phyloP scores from a whole-genome alignment of 2,888 invertebrate species.

The Andrena dorsata region DNA sequence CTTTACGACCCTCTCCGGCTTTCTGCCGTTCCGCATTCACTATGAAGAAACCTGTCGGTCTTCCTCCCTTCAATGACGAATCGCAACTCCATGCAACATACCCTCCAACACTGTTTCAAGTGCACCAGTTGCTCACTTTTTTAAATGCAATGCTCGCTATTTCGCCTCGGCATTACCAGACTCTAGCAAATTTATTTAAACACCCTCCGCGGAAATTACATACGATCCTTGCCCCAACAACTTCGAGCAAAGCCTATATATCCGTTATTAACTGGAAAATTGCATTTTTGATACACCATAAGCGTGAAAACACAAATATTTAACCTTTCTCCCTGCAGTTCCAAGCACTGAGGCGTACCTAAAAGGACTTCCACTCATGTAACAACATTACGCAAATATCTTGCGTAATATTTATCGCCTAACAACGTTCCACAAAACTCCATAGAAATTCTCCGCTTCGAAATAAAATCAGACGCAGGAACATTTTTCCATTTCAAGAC shows the following conservation, averaged over 20 bases:
- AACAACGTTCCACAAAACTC: not conserved
- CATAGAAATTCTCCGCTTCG: too few relatives aligned
- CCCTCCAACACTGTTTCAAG: too few relatives aligned
- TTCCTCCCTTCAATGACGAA: not conserved
- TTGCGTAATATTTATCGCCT: not conserved
- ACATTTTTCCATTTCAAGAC: too few relatives aligned
- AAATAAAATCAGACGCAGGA: too few relatives aligned
- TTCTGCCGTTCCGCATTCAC: not conserved
- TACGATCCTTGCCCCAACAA: not conserved
- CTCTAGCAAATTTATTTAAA: too few relatives aligned
- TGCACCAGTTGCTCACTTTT: not conserved
- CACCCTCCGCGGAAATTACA: too few relatives aligned
- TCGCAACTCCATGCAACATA: not conserved
- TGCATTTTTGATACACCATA: not conserved
- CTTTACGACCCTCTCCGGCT: not conserved
- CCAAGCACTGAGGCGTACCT: not conserved
- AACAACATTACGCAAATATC: not conserved
- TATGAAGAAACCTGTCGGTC: not conserved
- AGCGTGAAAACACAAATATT: not conserved
- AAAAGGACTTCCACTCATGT: not conserved
- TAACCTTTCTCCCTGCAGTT: not conserved
- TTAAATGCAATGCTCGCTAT: not conserved
- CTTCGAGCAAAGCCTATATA: not conserved
- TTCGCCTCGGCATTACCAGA: too few relatives aligned
- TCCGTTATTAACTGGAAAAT: not conserved